Percentiles rank a stretch among this genome's conserved stretches.
Conservation (phyloP, 2,888 invertebrate genomes). For the Stramonita haemastoma region DNA sequence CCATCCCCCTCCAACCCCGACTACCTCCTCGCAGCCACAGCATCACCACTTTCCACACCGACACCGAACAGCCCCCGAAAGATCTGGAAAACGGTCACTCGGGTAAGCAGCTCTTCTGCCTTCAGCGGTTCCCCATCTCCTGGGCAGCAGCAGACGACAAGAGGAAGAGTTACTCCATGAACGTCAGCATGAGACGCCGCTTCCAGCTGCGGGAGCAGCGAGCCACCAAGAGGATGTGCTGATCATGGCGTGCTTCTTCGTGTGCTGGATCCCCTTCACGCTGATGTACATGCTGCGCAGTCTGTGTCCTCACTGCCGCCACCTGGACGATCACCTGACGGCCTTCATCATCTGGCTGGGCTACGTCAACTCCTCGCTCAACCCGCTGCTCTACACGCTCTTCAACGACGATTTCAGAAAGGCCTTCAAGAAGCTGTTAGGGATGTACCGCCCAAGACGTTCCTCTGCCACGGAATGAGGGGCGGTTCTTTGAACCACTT, state of each 20-base stretch:
- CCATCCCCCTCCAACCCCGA: neutral
- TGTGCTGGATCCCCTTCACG: constrained; percentile 78
- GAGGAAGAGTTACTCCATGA: constrained; percentile 48
- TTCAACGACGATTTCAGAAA: constrained; percentile 77
- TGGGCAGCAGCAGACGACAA: constrained; percentile 27
- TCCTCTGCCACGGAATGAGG: neutral
- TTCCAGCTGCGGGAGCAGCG: constrained; percentile 75
- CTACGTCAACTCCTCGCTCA: constrained; percentile 76
- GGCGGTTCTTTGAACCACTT: neutral
- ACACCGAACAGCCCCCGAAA: neutral
- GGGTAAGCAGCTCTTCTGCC: constrained; percentile 7
- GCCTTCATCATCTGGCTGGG: constrained; percentile 77
- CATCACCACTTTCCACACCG: constrained; percentile 48
- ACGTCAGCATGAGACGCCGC: constrained; percentile 63
- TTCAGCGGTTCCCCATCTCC: constrained; percentile 47
- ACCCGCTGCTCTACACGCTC: constrained; percentile 77
- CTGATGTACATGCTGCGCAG: constrained; percentile 75
- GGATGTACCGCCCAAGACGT: constrained; percentile 42
- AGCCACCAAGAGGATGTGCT: constrained; percentile 77
- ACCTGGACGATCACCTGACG: constrained; percentile 69
- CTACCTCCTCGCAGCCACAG: constrained; percentile 48
- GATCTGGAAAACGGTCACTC: constrained; percentile 24
- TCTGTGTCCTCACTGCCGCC: constrained; percentile 64
- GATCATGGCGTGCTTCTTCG: constrained; percentile 76
- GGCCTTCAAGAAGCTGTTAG: constrained; percentile 72